Percentiles rank a stretch among this genome's conserved stretches.
Evolutionary conservation across 2,797 vertebrate species (phyloP).

Genomic region (Petrocephalus sullivani): DNA sequence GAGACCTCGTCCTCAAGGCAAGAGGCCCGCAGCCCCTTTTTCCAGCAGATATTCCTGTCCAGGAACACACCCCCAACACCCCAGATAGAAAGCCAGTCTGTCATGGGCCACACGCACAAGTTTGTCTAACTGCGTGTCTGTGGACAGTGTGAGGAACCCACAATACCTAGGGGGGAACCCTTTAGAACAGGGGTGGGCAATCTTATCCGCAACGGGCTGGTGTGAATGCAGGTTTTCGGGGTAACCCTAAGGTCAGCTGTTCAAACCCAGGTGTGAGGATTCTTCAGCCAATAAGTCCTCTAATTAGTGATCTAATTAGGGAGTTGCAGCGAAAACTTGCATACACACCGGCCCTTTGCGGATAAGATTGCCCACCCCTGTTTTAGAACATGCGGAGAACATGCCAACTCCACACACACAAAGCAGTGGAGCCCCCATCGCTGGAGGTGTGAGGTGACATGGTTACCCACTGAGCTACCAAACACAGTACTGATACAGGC

Average conservation of each 20-base stretch:
- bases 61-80: neutral
- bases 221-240: too few relatives aligned
- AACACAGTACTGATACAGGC: neutral
- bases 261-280: too few relatives aligned
- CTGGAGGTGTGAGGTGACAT: too few relatives aligned
- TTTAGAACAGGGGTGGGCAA: neutral
- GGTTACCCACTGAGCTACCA: neutral
- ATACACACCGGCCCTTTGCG: too few relatives aligned
- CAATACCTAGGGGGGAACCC: neutral
- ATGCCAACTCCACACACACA: neutral
- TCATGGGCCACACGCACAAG: neutral
- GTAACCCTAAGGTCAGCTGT: too few relatives aligned
- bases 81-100: neutral
- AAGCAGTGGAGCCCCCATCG: neutral
- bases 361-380: too few relatives aligned
- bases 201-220: too few relatives aligned
- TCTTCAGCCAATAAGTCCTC: too few relatives aligned
- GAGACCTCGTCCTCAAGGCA: conserved; percentile 93
- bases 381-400: neutral
- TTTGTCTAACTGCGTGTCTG: neutral
- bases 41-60: neutral
- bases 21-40: neutral
- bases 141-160: neutral
- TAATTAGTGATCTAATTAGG: too few relatives aligned
- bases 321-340: too few relatives aligned